These are phyloP conservation scores for Drosophila barbarae DNA, from an alignment of 2,888 invertebrate species.

Conservation along the genomic window DNA sequence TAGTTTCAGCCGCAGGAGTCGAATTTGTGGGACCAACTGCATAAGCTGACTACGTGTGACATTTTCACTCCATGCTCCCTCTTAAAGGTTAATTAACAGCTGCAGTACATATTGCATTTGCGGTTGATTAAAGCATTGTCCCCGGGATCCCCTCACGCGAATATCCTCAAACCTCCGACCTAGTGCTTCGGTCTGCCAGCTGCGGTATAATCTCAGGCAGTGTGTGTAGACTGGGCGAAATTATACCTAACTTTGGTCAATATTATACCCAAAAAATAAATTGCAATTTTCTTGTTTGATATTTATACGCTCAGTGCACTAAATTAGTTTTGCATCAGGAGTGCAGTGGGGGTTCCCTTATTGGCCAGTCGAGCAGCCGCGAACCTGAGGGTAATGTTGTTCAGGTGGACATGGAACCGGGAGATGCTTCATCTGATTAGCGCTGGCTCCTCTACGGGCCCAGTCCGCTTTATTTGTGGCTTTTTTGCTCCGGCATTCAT, in stretches of 20 bases:
- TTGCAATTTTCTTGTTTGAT: background rate
- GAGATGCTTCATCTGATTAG: constrained; percentile 11
- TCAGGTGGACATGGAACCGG: constrained; percentile 10
- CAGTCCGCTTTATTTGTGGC: constrained; percentile 7
- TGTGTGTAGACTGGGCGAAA: background rate
- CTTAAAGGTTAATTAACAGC: constrained; percentile 40
- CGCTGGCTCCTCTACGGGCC: constrained; percentile 9
- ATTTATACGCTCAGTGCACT: background rate
- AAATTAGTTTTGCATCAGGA: constrained; percentile 10
- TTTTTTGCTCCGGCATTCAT: constrained; percentile 30
- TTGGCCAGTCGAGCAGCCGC: background rate
- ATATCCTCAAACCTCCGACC: background rate
- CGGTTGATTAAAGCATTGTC: constrained; percentile 36
- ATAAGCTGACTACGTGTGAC: constrained; percentile 23
- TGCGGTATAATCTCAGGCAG: background rate
- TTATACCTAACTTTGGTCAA: background rate
- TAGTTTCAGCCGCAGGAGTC: constrained; percentile 15
- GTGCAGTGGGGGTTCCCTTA: background rate
- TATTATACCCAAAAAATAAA: background rate
- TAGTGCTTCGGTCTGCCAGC: background rate
- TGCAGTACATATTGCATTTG: constrained; percentile 35
- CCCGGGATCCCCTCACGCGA: background rate
- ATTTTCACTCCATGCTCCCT: background rate
- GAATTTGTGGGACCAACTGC: constrained; percentile 2
- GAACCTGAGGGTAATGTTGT: constrained; percentile 6